Conservation (phyloP, 2,888 invertebrate species). For the Parasteatoda lunata region DNA sequence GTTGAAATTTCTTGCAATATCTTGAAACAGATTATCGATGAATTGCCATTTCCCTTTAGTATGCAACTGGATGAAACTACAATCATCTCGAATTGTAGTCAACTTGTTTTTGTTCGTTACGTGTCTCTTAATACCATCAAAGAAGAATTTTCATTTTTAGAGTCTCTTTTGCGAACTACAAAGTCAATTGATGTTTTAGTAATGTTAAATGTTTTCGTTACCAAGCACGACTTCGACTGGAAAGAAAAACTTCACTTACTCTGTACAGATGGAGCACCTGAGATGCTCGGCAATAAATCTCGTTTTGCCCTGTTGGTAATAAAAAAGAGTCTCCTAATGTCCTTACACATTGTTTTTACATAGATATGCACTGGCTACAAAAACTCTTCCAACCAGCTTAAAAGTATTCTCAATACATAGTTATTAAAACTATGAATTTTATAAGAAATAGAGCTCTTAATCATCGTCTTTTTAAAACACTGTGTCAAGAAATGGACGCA, state of each 20-base stretch:
- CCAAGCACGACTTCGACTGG: background rate
- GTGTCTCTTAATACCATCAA: constrained; percentile 36
- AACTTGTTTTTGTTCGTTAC: constrained; percentile 47
- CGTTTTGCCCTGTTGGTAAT: background rate
- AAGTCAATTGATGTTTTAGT: constrained; percentile 23
- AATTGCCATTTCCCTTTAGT: constrained; percentile 62
- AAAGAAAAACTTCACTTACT: background rate
- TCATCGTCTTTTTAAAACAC: constrained; percentile 51
- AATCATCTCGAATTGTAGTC: constrained; percentile 69
- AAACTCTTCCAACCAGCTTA: too few species aligned
- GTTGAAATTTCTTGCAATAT: constrained; percentile 58
- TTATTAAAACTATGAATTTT: constrained; percentile 46
- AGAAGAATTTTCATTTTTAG: constrained; percentile 28
- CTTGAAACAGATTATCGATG: constrained; percentile 55
- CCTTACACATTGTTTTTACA: too few species aligned
- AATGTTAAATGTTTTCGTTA: constrained; percentile 2
- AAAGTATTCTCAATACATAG: too few species aligned
- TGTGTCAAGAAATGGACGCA: constrained; percentile 54
- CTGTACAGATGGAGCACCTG: background rate
- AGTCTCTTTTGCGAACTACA: constrained; percentile 31
- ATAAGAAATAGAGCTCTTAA: constrained; percentile 50
- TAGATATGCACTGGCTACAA: too few species aligned
- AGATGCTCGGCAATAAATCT: background rate
- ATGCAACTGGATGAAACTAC: constrained; percentile 74
- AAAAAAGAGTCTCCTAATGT: too few species aligned